Evolutionary conservation across 2,797 vertebrate species (phyloP), one percentile per base, ranked within the genome.

Genomic region (Anguilla anguilla): DNA sequence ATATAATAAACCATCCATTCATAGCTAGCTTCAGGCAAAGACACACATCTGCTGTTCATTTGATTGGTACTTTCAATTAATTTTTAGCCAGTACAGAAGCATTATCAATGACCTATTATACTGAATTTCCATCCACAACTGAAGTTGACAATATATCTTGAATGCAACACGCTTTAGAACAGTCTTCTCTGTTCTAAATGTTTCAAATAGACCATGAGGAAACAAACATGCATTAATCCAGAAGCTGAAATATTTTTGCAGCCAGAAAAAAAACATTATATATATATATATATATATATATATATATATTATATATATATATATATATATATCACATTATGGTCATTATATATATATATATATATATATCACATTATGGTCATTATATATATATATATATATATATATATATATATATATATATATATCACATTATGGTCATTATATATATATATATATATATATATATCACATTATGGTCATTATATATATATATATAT

Each of bases 1-100:
- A 85, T 91, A 86, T 83, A 87, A 91, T 89, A 91, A 83, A 88
- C 64, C 74, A 55, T 35, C 43, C 85, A 77, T 81, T 88, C 64
- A 88, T 77, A 72, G 61, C 51, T 49, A 51, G 83, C 57, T 85
- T 69, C 51, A 64, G 82, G 87, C 83, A 87, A 90, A 17, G 87
- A 87, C 91, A 90, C 87, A 95, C 95, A 96, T 96, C 95, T 96
- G 95, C 83, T 92, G 90, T 89, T 94, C 91, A 93, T 96, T 95
- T 94, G 83, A 86, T 0, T 43, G 89, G 86, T 84, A 90, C 92
- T 94, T 93, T 92, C 92, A 93, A 94, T 92, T 92, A 91, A 93
- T 91, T 53, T 87, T 19, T 67, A 90, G 93, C 93, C 93, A 94
- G 89, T 89, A 95, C 95, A 94, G 94, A 95, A 94, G 94, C 93